phyloP scores from a whole-genome alignment of 2,113 vertebrate genomes.

The Zeus faber region DNA sequence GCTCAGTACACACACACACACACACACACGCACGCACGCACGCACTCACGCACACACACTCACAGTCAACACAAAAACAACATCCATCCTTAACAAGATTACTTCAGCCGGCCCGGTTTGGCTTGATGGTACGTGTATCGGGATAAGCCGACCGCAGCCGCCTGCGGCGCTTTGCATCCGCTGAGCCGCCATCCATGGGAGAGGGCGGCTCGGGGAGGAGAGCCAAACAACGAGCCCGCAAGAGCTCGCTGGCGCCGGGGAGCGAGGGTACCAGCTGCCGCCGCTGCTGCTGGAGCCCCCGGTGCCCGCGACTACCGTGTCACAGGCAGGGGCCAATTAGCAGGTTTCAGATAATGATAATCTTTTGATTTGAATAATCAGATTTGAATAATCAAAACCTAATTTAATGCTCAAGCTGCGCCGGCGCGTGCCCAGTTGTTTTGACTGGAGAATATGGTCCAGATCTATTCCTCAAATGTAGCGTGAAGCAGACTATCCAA shows the following conservation, averaged over 20 bases:
- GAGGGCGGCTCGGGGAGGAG: constrained; percentile 45
- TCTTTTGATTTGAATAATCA: constrained; percentile 70
- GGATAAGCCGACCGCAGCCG: constrained; percentile 60
- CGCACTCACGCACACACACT: not conserved
- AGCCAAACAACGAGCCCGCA: constrained; percentile 59
- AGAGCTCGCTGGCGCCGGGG: constrained; percentile 48
- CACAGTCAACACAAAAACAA: constrained; percentile 60
- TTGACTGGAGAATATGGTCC: constrained; percentile 9
- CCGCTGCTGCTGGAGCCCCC: constrained; percentile 30
- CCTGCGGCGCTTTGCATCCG: constrained; percentile 38
- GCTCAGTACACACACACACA: constrained; percentile 41
- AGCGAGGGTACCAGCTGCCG: constrained; percentile 40
- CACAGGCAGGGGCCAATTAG: constrained; percentile 65
- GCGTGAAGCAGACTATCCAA: constrained; percentile 16
- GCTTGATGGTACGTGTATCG: constrained; percentile 47
- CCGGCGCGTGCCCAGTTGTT: constrained; percentile 38
- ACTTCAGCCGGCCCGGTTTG: constrained; percentile 67
- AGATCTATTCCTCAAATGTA: constrained; percentile 27
- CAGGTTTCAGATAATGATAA: constrained; percentile 72
- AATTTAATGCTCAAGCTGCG: constrained; percentile 44
- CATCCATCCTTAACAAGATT: constrained; percentile 75
- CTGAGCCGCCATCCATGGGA: constrained; percentile 57
- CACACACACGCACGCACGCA: constrained; percentile 31
- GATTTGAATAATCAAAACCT: constrained; percentile 62
- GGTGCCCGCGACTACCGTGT: constrained; percentile 23